Conservation (phyloP, 2,888 invertebrate species). For the Dynastes grantii region DNA sequence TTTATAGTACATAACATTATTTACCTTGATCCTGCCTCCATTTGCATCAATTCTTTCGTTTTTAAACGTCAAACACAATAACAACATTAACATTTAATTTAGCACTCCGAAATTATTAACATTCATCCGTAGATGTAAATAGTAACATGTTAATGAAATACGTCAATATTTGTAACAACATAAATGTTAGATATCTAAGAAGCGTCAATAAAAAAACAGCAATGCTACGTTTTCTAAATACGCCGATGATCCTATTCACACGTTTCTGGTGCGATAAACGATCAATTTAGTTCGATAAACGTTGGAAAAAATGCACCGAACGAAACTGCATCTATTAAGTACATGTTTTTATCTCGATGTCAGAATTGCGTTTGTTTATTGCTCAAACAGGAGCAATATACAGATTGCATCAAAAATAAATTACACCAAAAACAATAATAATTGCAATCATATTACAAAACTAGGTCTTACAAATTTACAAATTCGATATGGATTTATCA, state of each 20-base stretch:
- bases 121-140: background rate
- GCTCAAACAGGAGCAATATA: background rate
- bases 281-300: constrained; percentile 17
- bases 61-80: background rate
- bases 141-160: background rate
- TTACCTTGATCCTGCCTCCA: constrained; percentile 1
- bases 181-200: background rate
- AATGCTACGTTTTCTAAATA: constrained; percentile 12
- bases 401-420: no score
- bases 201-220: background rate
- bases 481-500: no score
- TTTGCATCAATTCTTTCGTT: background rate
- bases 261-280: constrained; percentile 8
- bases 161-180: constrained; percentile 4
- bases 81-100: background rate
- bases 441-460: no score
- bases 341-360: background rate
- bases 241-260: constrained; percentile 2
- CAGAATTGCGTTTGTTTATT: background rate
- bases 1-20: background rate
- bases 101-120: background rate
- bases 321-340: background rate
- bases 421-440: no score
- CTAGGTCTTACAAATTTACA: no score
- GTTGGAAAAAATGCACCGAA: background rate